Percentiles rank a stretch among this genome's conserved stretches.
These are phyloP conservation scores for Chelonoidis abingdonii DNA, from an alignment of 2,113 vertebrate genomes.

Conservation along the genomic window DNA sequence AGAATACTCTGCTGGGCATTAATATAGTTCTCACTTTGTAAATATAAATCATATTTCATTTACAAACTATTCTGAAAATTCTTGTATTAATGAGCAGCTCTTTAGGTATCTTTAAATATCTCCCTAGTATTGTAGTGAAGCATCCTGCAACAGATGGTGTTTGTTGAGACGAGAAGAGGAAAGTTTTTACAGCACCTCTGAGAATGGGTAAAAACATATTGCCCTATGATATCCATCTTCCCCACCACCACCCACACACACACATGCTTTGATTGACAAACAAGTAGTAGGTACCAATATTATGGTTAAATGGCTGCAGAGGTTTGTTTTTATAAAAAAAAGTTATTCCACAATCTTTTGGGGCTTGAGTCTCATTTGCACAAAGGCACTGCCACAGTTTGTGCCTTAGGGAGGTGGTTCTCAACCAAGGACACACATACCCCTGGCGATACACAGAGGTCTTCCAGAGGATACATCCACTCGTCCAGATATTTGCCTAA, in stretches of 20 bases:
- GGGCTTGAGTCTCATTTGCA: neutral
- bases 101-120: neutral
- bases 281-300: neutral
- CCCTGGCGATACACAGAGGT: too few relatives aligned
- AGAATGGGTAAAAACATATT: neutral
- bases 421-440: too few relatives aligned
- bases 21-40: neutral
- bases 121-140: neutral
- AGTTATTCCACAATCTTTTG: neutral
- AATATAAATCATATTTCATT: neutral
- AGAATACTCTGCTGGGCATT: neutral
- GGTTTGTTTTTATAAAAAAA: neutral
- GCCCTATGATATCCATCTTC: neutral
- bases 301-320: neutral
- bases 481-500: too few relatives aligned
- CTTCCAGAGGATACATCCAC: too few relatives aligned
- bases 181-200: slow-evolving; percentile 30
- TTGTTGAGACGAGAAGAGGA: neutral
- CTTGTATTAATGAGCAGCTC: neutral
- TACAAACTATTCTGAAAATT: neutral
- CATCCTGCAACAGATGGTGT: slow-evolving; percentile 36
- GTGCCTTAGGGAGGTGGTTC: neutral
- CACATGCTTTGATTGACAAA: neutral
- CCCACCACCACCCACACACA: neutral
- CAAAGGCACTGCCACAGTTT: neutral